A percentile compares a stretch with the other conserved stretches of the same genome.
phyloP scores from a whole-genome alignment of 2,888 invertebrate species.

The Dorcus parallelipipedus region DNA sequence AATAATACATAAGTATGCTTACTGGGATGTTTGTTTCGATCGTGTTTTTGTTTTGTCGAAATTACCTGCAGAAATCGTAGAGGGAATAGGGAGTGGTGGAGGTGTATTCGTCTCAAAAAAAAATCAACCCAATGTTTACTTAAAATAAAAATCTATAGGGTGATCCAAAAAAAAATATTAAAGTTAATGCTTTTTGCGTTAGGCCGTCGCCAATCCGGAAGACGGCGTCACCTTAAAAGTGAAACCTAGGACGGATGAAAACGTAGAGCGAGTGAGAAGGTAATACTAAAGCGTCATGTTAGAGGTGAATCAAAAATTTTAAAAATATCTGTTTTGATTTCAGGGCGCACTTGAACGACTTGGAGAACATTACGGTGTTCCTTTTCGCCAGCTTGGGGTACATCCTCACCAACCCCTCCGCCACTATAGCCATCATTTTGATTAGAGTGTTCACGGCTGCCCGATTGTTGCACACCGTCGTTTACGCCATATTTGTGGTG shows the following conservation, averaged over 20 bases:
- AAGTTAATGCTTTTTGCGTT: constrained; percentile 16
- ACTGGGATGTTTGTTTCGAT: too few species aligned
- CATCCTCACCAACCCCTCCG: constrained; percentile 57
- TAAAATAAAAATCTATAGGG: too few species aligned
- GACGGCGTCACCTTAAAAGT: constrained; percentile 44
- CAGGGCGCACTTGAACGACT: constrained; percentile 68
- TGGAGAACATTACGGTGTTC: constrained; percentile 69
- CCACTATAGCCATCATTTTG: constrained; percentile 51
- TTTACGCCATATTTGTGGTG: constrained; percentile 60
- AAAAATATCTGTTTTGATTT: too few species aligned
- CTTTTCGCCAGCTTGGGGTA: constrained; percentile 61
- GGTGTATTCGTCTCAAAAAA: too few species aligned
- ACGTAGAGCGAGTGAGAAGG: constrained; percentile 54
- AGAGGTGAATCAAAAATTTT: too few species aligned
- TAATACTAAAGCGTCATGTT: constrained; percentile 22
- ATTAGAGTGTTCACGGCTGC: constrained; percentile 57
- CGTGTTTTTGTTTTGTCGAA: too few species aligned
- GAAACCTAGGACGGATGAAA: constrained; percentile 44
- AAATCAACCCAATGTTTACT: too few species aligned
- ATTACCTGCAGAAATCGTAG: too few species aligned
- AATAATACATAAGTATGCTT: too few species aligned
- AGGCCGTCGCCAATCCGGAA: constrained; percentile 57
- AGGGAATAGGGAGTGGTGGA: too few species aligned
- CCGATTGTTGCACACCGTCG: constrained; percentile 61
- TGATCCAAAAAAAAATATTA: too few species aligned